phyloP scores from a whole-genome alignment of 2,797 vertebrate genomes.

The Phalanger gymnotis region DNA sequence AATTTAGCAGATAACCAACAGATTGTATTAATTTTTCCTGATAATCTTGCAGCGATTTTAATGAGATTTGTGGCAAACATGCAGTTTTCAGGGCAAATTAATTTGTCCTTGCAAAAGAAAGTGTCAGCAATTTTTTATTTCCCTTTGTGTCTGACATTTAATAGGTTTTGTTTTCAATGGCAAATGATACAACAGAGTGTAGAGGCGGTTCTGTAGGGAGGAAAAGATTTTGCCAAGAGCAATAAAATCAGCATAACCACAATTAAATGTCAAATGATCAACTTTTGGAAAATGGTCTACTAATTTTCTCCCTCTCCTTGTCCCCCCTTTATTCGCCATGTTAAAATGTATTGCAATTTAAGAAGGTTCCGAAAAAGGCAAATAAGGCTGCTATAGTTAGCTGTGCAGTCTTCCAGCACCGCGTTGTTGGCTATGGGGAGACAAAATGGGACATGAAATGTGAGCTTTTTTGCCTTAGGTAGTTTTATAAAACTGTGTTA shows the following conservation, averaged over 20 bases:
- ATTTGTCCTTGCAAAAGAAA: slow-evolving; percentile 77
- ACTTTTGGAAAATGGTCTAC: slow-evolving; percentile 44
- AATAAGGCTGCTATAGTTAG: slow-evolving; percentile 13
- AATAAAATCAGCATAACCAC: slow-evolving; percentile 52
- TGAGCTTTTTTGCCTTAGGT: background rate
- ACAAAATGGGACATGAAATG: background rate
- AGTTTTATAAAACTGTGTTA: slow-evolving; percentile 17
- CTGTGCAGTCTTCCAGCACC: background rate
- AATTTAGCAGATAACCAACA: slow-evolving; percentile 61
- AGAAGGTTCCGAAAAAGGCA: slow-evolving; percentile 19
- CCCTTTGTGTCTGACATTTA: slow-evolving; percentile 67
- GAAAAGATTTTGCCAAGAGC: slow-evolving; percentile 70
- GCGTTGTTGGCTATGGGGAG: slow-evolving; percentile 34
- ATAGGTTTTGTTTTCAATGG: slow-evolving; percentile 71
- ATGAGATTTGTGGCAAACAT: slow-evolving; percentile 66
- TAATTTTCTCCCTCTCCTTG: slow-evolving; percentile 9
- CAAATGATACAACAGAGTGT: slow-evolving; percentile 57
- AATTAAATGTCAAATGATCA: slow-evolving; percentile 54
- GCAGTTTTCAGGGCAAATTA: slow-evolving; percentile 76
- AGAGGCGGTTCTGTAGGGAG: slow-evolving; percentile 55
- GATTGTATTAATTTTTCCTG: slow-evolving; percentile 75
- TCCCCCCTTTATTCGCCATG: slow-evolving; percentile 2
- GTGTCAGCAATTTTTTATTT: slow-evolving; percentile 78
- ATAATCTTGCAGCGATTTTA: slow-evolving; percentile 72
- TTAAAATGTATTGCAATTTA: slow-evolving; percentile 39